Percentiles rank a stretch among this genome's conserved stretches.
These are phyloP conservation scores for Centrocercus urophasianus DNA, from an alignment of 2,113 vertebrate genomes.

Conservation along the genomic window DNA sequence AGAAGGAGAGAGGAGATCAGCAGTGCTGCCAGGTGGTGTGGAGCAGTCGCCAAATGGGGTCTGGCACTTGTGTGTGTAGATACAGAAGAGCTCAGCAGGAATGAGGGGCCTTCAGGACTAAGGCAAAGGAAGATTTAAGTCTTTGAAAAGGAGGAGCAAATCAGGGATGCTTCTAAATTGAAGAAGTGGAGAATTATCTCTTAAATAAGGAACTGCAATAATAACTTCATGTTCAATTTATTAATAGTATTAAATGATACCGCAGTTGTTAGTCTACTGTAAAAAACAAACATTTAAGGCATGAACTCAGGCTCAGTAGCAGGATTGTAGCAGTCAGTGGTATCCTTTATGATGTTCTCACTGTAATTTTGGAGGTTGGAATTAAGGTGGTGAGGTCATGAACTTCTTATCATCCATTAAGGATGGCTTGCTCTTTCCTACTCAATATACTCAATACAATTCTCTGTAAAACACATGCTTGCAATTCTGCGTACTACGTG, in stretches of 20 bases:
- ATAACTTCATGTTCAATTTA: not conserved
- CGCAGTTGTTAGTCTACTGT: not conserved
- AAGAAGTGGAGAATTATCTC: not conserved
- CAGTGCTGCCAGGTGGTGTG: not conserved
- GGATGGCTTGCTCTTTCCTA: not conserved
- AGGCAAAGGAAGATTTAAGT: not conserved
- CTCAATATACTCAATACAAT: not conserved
- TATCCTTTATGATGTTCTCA: not conserved
- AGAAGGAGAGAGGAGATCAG: not conserved
- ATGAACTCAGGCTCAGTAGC: not conserved
- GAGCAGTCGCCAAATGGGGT: not conserved
- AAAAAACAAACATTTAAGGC: not conserved
- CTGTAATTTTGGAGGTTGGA: conserved; percentile 10
- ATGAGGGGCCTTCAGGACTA: not conserved
- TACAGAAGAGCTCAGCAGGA: not conserved
- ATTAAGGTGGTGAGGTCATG: not conserved
- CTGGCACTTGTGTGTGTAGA: not conserved
- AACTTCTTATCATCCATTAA: not conserved
- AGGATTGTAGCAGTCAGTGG: not conserved
- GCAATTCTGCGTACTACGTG: not conserved
- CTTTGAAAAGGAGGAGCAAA: not conserved
- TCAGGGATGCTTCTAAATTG: not conserved
- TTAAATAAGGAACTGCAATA: not conserved
- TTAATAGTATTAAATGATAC: not conserved
- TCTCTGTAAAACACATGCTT: not conserved